Conservation (phyloP, 2,888 invertebrate genomes). For the Campoletis raptor region DNA sequence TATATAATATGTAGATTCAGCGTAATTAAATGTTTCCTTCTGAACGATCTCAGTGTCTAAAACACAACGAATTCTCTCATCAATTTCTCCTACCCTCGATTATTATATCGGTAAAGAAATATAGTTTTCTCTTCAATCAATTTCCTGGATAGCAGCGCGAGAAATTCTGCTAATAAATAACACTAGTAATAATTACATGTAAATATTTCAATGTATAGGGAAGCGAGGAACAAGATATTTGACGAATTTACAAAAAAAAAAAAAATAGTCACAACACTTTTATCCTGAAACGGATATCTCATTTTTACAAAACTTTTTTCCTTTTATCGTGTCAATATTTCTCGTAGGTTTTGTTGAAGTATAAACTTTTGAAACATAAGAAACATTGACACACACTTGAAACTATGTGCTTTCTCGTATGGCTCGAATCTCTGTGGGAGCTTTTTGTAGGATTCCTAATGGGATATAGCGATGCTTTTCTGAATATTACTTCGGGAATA, state of each 20-base stretch:
- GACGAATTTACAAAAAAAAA: not conserved
- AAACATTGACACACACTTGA: conserved; percentile 63
- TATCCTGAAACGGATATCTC: not conserved
- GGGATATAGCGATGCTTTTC: conserved; percentile 33
- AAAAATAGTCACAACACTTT: not conserved
- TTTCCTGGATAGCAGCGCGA: conserved; percentile 41
- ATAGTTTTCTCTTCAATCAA: conserved; percentile 17
- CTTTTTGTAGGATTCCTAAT: conserved; percentile 58
- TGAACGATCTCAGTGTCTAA: conserved; percentile 45
- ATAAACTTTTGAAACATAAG: conserved; percentile 44
- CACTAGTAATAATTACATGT: not conserved
- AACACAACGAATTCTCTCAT: conserved; percentile 59
- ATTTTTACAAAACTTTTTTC: not conserved
- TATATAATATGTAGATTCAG: conserved; percentile 59
- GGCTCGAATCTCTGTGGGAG: conserved; percentile 38
- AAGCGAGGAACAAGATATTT: not conserved
- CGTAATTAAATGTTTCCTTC: conserved; percentile 57
- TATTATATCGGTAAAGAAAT: conserved; percentile 42
- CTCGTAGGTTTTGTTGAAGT: conserved; percentile 20
- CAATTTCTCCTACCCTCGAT: conserved; percentile 42
- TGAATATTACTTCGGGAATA: conserved; percentile 29
- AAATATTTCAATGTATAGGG: not conserved
- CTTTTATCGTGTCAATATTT: conserved; percentile 7
- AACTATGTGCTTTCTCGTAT: conserved; percentile 41
- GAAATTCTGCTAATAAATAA: not conserved